These are phyloP conservation scores for Epinephelus fuscoguttatus DNA, from an alignment of 2,113 vertebrate genomes.

Conservation along the genomic window DNA sequence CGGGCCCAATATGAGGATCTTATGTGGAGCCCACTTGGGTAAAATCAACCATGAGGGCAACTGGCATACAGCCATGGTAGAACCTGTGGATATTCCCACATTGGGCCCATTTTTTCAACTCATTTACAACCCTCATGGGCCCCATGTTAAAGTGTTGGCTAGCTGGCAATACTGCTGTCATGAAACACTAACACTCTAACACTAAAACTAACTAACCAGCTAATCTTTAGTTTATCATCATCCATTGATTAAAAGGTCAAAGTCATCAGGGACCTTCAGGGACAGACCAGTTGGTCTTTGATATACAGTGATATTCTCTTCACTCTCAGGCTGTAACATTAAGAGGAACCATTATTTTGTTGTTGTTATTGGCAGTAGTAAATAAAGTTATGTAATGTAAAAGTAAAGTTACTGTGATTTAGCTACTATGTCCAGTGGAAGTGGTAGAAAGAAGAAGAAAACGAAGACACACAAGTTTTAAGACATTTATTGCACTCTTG, in stretches of 20 bases:
- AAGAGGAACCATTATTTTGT: background rate
- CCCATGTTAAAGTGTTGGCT: too few species aligned
- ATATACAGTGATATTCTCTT: constrained; percentile 83
- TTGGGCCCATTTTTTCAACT: too few species aligned
- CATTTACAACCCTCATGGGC: too few species aligned
- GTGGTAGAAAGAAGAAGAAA: background rate
- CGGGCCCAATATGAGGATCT: too few species aligned
- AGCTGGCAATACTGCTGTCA: too few species aligned
- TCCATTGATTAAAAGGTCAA: constrained; percentile 58
- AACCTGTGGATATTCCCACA: too few species aligned
- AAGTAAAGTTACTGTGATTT: too few species aligned
- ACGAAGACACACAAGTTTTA: background rate
- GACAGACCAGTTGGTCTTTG: constrained; percentile 81
- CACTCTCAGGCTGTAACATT: constrained; percentile 80
- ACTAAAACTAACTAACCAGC: background rate
- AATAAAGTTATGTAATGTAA: background rate
- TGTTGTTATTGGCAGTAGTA: background rate
- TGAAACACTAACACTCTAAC: too few species aligned
- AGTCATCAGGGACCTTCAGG: constrained; percentile 67
- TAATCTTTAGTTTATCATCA: constrained; percentile 74
- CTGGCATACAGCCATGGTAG: too few species aligned
- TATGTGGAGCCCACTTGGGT: too few species aligned
- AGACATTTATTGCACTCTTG: constrained; percentile 37
- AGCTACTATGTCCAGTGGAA: too few species aligned
- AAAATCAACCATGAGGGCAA: too few species aligned